These are phyloP conservation scores for Rapana venosa DNA, from an alignment of 2,888 invertebrate genomes.

Conservation along the genomic window DNA sequence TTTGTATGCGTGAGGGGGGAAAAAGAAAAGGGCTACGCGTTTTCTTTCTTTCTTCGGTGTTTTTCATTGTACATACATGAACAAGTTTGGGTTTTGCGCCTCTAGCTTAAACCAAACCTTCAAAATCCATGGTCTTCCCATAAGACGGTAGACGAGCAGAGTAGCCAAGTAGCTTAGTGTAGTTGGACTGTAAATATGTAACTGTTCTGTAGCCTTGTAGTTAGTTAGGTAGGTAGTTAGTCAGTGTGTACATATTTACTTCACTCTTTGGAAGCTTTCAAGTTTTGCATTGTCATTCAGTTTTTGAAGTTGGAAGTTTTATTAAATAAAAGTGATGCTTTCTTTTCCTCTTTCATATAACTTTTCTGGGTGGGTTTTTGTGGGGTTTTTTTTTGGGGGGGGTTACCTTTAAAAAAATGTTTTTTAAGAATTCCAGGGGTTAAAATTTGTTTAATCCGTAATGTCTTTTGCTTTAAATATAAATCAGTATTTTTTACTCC, in stretches of 20 bases:
- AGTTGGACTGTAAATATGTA: neutral
- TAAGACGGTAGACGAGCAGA: neutral
- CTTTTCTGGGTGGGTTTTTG: no score
- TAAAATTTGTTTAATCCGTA: neutral
- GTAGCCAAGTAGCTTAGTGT: slow-evolving; percentile 9
- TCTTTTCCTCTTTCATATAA: neutral
- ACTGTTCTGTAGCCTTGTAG: neutral
- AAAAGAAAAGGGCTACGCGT: neutral
- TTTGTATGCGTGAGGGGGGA: neutral
- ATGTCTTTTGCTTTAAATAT: neutral
- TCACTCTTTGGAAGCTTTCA: neutral
- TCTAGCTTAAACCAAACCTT: slow-evolving; percentile 38
- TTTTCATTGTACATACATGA: slow-evolving; percentile 16
- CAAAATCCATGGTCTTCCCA: slow-evolving; percentile 43
- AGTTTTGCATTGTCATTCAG: neutral
- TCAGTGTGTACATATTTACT: neutral
- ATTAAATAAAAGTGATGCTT: neutral
- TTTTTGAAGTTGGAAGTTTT: no score
- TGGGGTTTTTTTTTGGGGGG: no score
- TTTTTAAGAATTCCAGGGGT: neutral
- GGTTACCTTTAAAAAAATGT: no score
- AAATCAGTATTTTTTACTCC: neutral
- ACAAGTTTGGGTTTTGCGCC: slow-evolving; percentile 37
- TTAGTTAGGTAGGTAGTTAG: neutral
- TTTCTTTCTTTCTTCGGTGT: neutral